phyloP scores from a whole-genome alignment of 2,113 vertebrate species.

The Grantiella picta region DNA sequence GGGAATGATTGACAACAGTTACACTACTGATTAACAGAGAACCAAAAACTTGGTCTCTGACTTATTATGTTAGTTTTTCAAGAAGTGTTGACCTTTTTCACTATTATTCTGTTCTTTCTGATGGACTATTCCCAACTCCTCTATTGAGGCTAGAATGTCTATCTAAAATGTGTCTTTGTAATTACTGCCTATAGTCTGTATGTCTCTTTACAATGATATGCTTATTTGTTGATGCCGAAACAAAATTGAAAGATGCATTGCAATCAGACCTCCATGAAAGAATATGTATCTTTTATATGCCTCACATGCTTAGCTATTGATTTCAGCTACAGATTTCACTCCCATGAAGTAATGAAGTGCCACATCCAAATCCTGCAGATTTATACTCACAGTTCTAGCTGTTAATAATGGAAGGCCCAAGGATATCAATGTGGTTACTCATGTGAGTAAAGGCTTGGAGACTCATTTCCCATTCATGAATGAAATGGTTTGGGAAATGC shows the following conservation, averaged over 20 bases:
- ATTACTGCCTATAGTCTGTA: conserved; percentile 17
- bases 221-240: conserved; percentile 31
- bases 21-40: conserved; percentile 29
- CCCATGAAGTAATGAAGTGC: conserved; percentile 16
- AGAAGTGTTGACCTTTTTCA: conserved; percentile 29
- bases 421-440: conserved; percentile 53
- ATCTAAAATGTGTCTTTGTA: conserved; percentile 42
- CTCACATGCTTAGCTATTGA: conserved; percentile 2
- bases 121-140: conserved; percentile 3
- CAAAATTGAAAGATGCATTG: conserved; percentile 29
- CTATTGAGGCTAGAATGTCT: conserved; percentile 20
- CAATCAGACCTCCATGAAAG: conserved; percentile 45
- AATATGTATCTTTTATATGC: conserved; percentile 5
- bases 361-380: conserved; percentile 12
- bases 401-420: conserved; percentile 23
- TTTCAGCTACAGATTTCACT: conserved; percentile 36
- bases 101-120: conserved; percentile 20
- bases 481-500: conserved; percentile 50
- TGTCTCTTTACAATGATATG: background rate
- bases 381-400: background rate
- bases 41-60: conserved; percentile 34
- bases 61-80: conserved; percentile 48
- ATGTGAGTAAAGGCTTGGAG: conserved; percentile 41
- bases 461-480: conserved; percentile 41
- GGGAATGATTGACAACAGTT: conserved; percentile 41